Conservation (phyloP, 1,140 invertebrate species). For the Leptinotarsa undecemlineata region DNA sequence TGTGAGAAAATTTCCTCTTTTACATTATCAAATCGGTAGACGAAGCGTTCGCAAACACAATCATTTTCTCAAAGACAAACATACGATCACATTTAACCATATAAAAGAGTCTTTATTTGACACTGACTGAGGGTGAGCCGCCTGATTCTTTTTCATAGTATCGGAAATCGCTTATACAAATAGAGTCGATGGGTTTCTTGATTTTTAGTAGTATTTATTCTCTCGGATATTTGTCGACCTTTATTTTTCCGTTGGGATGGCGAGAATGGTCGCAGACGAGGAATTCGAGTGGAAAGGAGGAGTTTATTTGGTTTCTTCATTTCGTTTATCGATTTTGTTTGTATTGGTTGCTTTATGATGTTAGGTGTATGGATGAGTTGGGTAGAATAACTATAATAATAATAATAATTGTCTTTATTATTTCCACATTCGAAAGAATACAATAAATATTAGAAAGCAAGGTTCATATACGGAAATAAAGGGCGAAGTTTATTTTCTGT, state of each 20-base stretch:
- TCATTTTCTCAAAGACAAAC: background rate
- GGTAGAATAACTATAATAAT: no score
- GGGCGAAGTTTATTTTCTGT: no score
- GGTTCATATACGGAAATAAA: no score
- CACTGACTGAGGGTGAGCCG: background rate
- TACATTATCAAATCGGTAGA: background rate
- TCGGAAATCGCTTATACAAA: slow-evolving; percentile 15
- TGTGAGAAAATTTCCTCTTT: background rate
- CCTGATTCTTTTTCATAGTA: slow-evolving; percentile 4
- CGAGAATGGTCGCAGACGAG: background rate
- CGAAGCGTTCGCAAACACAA: background rate
- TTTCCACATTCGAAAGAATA: no score
- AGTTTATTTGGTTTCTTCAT: background rate
- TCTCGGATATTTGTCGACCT: slow-evolving; percentile 10
- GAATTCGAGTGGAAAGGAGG: background rate
- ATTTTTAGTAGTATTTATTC: slow-evolving; percentile 14
- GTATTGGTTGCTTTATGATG: no score
- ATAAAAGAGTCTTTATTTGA: slow-evolving; percentile 11
- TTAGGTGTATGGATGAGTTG: no score
- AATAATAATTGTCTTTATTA: no score
- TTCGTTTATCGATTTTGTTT: no score
- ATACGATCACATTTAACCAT: background rate
- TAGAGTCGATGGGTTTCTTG: slow-evolving; percentile 12
- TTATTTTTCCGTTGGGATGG: background rate
- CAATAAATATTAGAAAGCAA: no score